These are phyloP conservation scores for Scaptomyza pallida DNA, from an alignment of 1,140 invertebrate genomes.

Conservation along the genomic window DNA sequence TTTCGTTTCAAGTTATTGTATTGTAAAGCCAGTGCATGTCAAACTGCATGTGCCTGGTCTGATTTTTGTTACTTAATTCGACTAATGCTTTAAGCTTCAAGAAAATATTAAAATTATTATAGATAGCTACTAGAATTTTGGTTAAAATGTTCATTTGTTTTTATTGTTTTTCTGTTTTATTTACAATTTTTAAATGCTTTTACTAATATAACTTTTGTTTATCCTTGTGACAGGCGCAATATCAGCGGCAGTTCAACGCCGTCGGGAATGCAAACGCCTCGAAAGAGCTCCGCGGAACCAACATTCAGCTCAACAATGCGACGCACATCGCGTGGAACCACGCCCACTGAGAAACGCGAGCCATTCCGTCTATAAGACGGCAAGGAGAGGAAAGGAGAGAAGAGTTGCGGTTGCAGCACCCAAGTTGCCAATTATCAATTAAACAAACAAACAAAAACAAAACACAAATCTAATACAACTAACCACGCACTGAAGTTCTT, in stretches of 20 bases:
- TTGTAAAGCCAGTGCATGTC: constrained; percentile 43
- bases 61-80: constrained; percentile 1
- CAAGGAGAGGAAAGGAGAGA: constrained; percentile 10
- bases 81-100: constrained; percentile 21
- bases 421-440: constrained; percentile 62
- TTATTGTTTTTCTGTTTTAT: neutral
- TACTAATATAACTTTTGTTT: constrained; percentile 8
- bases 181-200: neutral
- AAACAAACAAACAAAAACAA: constrained; percentile 32
- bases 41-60: constrained; percentile 13
- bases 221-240: constrained; percentile 61
- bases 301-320: constrained; percentile 77
- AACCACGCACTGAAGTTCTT: constrained; percentile 75
- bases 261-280: constrained; percentile 83
- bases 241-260: constrained; percentile 82
- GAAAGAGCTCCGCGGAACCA: constrained; percentile 81
- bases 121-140: neutral
- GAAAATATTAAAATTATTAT: neutral
- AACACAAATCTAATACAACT: constrained; percentile 51
- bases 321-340: constrained; percentile 85
- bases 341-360: constrained; percentile 86
- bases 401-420: constrained; percentile 26
- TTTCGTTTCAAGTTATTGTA: constrained; percentile 37
- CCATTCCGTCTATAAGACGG: constrained; percentile 87
- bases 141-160: constrained; percentile 23